phyloP scores from a whole-genome alignment of 2,888 invertebrate species.

The Dilophus febrilis region DNA sequence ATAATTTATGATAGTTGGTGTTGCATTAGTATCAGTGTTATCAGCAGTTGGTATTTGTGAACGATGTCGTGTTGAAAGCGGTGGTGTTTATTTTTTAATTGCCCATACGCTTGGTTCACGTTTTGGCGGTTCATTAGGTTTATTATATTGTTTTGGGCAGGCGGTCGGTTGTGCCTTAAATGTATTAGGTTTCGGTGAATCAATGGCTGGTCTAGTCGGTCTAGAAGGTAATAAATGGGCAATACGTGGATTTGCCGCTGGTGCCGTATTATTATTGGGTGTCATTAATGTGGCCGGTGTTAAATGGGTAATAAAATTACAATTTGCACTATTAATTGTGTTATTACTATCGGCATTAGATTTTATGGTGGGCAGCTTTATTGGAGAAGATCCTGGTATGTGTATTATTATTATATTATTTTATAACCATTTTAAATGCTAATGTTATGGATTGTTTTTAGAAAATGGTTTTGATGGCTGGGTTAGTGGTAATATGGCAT shows the following conservation, averaged over 20 bases:
- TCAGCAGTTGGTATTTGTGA: conserved; percentile 96
- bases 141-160: conserved; percentile 92
- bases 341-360: conserved; percentile 79
- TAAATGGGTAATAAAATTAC: conserved; percentile 93
- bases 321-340: conserved; percentile 72
- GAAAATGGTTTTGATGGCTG: conserved; percentile 76
- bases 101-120: conserved; percentile 88
- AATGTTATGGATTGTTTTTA: conserved; percentile 22
- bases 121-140: conserved; percentile 81
- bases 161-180: conserved; percentile 92
- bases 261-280: conserved; percentile 70
- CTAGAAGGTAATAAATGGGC: conserved; percentile 58
- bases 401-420: conserved; percentile 5
- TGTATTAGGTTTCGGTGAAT: conserved; percentile 93
- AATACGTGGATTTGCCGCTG: conserved; percentile 71
- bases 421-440: neutral
- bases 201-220: conserved; percentile 72
- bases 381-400: conserved; percentile 53
- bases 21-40: conserved; percentile 80
- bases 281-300: conserved; percentile 92
- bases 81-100: conserved; percentile 92
- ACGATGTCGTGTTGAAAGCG: conserved; percentile 84
- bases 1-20: conserved; percentile 64
- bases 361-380: conserved; percentile 85
- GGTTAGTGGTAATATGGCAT: conserved; percentile 56